These are phyloP conservation scores for Thamnophis sirtalis DNA, from an alignment of 2,113 vertebrate genomes.

Conservation along the genomic window DNA sequence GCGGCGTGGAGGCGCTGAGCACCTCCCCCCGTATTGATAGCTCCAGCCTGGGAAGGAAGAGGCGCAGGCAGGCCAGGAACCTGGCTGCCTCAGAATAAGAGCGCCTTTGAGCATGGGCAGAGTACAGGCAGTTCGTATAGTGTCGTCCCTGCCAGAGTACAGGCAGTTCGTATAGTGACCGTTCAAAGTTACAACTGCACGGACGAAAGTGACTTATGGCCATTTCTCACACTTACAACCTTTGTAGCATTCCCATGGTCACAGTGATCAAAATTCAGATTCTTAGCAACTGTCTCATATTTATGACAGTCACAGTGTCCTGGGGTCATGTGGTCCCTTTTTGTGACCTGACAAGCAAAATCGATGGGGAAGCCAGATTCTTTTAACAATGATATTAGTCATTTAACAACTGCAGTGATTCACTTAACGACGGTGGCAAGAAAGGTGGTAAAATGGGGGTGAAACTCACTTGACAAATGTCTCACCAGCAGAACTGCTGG, in stretches of 20 bases:
- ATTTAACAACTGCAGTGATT: background rate
- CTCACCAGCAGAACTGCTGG: background rate
- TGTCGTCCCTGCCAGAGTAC: background rate
- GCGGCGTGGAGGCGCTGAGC: background rate
- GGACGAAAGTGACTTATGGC: background rate
- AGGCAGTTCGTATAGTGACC: background rate
- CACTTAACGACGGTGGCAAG: background rate
- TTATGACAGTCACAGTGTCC: background rate
- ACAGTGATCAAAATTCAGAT: background rate
- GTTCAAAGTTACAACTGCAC: background rate
- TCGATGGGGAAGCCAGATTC: background rate
- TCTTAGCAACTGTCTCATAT: background rate
- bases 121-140: background rate
- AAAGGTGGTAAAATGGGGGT: background rate
- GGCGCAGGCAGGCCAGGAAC: background rate
- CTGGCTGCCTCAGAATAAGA: background rate
- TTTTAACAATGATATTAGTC: background rate
- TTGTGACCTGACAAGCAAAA: background rate
- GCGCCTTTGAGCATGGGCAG: background rate
- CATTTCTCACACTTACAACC: background rate
- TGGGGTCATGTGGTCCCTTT: background rate
- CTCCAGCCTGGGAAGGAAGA: background rate
- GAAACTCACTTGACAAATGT: background rate
- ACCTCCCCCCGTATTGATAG: background rate
- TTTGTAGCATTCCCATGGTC: background rate